Conservation (phyloP, 1,140 invertebrate species). For the Apis laboriosa region DNA sequence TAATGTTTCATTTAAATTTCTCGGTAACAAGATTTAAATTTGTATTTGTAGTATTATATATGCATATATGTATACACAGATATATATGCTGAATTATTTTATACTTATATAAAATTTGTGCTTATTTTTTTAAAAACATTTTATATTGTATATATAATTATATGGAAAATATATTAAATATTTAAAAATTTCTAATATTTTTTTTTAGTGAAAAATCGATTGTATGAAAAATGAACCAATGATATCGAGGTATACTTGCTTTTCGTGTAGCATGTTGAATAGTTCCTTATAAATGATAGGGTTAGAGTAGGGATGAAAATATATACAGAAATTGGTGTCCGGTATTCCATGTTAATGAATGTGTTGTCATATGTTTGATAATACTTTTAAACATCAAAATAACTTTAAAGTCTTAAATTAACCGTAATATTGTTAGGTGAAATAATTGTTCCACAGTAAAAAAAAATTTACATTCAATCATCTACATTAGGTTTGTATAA, state of each 20-base stretch:
- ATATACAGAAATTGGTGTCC: conserved; percentile 13
- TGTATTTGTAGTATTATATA: neutral
- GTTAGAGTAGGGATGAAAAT: conserved; percentile 40
- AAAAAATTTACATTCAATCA: neutral
- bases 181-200: conserved; percentile 5
- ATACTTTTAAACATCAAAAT: neutral
- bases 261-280: conserved; percentile 4
- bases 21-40: neutral
- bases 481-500: conserved; percentile 20
- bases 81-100: too few species aligned
- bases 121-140: neutral
- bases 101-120: neutral
- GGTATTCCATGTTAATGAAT: conserved; percentile 17
- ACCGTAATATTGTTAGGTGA: neutral
- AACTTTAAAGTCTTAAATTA: neutral
- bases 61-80: too few species aligned
- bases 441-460: neutral
- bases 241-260: conserved; percentile 14
- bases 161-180: neutral
- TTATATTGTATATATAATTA: too few species aligned
- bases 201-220: conserved; percentile 26
- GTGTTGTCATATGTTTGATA: neutral
- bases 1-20: neutral
- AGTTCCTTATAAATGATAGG: conserved; percentile 4
- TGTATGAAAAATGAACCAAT: neutral